phyloP scores from a whole-genome alignment of 2,113 vertebrate species.

The Accipiter cooperii region DNA sequence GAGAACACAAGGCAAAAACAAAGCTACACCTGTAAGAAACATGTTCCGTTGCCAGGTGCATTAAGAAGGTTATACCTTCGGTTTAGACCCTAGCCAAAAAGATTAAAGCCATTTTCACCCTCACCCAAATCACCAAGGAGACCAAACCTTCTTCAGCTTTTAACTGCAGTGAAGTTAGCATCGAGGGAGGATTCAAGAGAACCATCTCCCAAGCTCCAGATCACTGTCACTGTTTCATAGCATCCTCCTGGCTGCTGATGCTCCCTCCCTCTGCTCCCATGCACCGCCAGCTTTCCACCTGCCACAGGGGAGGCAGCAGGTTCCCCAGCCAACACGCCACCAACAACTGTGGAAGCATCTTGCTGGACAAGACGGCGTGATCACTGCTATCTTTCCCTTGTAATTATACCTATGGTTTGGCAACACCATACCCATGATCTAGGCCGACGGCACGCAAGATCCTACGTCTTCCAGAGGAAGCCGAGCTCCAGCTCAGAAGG shows the following conservation, averaged over 20 bases:
- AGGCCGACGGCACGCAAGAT: background rate
- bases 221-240: background rate
- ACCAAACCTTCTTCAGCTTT: background rate
- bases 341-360: background rate
- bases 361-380: background rate
- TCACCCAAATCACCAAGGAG: conserved; percentile 44
- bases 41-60: background rate
- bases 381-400: background rate
- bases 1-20: conserved; percentile 18
- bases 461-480: background rate
- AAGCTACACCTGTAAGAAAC: conserved; percentile 53
- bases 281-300: background rate
- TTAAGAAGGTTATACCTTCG: background rate
- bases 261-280: background rate
- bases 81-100: conserved; percentile 18
- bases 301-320: background rate
- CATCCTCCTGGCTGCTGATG: background rate
- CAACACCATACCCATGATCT: background rate
- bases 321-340: background rate
- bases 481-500: background rate
- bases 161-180: background rate
- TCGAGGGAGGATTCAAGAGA: background rate
- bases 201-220: background rate
- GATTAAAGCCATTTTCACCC: conserved; percentile 39
- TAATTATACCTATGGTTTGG: background rate